Evolutionary conservation across 2,888 invertebrate species (phyloP).

Genomic region (Rotaria macrura): DNA sequence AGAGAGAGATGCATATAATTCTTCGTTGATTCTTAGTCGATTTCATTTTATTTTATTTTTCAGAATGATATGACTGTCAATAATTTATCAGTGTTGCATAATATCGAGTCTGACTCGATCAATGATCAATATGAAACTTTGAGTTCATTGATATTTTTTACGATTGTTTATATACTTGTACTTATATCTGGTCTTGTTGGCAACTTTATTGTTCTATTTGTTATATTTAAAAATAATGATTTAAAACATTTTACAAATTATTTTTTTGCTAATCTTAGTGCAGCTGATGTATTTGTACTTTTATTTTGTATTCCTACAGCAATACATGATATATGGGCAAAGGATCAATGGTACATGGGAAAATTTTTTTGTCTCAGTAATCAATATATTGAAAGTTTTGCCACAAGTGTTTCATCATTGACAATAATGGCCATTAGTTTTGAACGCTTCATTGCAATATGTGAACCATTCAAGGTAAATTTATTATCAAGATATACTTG

Average conservation of each 20-base stretch:
- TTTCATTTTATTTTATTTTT: no score
- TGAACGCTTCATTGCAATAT: slow-evolving; percentile 16
- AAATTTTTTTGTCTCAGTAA: slow-evolving; percentile 13
- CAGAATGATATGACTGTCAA: neutral
- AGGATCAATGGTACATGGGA: slow-evolving; percentile 18
- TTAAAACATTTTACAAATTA: slow-evolving; percentile 21
- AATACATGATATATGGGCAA: slow-evolving; percentile 11
- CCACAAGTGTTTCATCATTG: neutral
- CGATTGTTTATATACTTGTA: neutral
- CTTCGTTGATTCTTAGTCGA: no score
- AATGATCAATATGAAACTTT: neutral
- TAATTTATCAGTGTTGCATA: neutral
- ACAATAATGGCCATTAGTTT: slow-evolving; percentile 1
- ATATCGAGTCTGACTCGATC: neutral
- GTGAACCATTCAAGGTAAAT: slow-evolving; percentile 6
- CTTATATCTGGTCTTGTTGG: neutral
- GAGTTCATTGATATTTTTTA: slow-evolving; percentile 7
- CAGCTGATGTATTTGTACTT: slow-evolving; percentile 8
- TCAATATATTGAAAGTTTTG: slow-evolving; percentile 13
- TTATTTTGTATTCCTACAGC: slow-evolving; percentile 16
- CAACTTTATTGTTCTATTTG: slow-evolving; percentile 19
- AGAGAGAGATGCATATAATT: no score
- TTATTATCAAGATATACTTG: no score
- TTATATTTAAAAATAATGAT: slow-evolving; percentile 16
- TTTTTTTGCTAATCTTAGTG: slow-evolving; percentile 15